These are phyloP conservation scores for Todiramphus saurophagus DNA, from an alignment of 2,113 vertebrate species.

Conservation along the genomic window DNA sequence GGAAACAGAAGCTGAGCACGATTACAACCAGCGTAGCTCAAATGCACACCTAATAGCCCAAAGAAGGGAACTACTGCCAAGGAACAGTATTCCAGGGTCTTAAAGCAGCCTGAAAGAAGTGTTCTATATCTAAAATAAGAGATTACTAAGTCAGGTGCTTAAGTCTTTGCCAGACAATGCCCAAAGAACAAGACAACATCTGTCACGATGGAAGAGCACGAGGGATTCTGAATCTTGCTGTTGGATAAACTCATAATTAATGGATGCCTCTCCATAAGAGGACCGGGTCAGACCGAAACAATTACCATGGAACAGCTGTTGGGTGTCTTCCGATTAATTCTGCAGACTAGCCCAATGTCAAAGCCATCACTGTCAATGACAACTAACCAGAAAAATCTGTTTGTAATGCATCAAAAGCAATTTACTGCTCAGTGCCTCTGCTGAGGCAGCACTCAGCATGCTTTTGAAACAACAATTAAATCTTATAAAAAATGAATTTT, in stretches of 20 bases:
- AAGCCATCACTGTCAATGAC: conserved; percentile 47
- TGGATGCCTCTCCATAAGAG: background rate
- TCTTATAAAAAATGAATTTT: background rate
- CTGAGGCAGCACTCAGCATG: conserved; percentile 9
- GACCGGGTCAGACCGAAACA: background rate
- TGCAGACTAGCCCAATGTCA: conserved; percentile 16
- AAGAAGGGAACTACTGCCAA: background rate
- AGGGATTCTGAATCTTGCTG: background rate
- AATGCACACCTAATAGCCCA: background rate
- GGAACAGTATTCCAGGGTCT: background rate
- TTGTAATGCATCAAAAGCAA: conserved; percentile 49
- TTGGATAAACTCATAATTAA: background rate
- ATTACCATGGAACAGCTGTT: conserved; percentile 28
- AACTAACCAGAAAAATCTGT: conserved; percentile 41
- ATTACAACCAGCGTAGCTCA: background rate
- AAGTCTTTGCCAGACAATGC: background rate
- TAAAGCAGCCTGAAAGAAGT: background rate
- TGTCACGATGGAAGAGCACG: background rate
- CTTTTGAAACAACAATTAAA: background rate
- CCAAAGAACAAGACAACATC: conserved; percentile 1
- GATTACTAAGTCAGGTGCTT: background rate
- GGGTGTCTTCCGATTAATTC: conserved; percentile 1
- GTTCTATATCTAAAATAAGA: background rate
- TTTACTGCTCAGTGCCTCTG: conserved; percentile 44
- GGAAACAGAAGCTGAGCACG: background rate